Conservation (phyloP, 37 sponge, comb jelly and placozoan species). For the Beroe forskalii region DNA sequence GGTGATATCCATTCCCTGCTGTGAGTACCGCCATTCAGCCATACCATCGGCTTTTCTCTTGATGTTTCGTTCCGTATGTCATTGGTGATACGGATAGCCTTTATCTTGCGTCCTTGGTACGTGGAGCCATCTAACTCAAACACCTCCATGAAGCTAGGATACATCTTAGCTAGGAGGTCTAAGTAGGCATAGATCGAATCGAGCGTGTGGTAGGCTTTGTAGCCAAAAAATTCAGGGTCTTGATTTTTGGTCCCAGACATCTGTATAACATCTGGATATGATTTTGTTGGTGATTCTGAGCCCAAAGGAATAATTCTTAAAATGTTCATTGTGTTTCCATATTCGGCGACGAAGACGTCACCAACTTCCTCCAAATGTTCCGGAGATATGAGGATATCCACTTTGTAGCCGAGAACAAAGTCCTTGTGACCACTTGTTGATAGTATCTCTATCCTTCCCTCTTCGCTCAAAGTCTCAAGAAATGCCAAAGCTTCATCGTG, state of each 20-base stretch:
- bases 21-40: conserved; percentile 17
- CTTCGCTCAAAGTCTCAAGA: no score
- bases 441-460: not conserved
- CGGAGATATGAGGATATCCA: not conserved
- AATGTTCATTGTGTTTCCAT: no score
- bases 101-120: not conserved
- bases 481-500: no score
- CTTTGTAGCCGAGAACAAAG: not conserved
- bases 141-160: not conserved
- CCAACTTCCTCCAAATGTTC: not conserved
- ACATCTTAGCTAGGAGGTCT: not conserved
- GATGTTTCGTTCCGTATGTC: not conserved
- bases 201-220: not conserved
- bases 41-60: conserved; percentile 3
- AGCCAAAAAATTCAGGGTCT: not conserved
- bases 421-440: not conserved
- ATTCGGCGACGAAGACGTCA: not conserved
- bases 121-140: not conserved
- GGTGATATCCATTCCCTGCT: conserved; percentile 34
- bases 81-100: not conserved
- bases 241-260: not conserved
- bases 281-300: no score
- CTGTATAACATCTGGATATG: no score
- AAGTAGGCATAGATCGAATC: not conserved
- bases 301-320: no score